These are phyloP conservation scores for Lordiphosa clarofinis DNA, from an alignment of 1,140 invertebrate genomes.

Conservation along the genomic window DNA sequence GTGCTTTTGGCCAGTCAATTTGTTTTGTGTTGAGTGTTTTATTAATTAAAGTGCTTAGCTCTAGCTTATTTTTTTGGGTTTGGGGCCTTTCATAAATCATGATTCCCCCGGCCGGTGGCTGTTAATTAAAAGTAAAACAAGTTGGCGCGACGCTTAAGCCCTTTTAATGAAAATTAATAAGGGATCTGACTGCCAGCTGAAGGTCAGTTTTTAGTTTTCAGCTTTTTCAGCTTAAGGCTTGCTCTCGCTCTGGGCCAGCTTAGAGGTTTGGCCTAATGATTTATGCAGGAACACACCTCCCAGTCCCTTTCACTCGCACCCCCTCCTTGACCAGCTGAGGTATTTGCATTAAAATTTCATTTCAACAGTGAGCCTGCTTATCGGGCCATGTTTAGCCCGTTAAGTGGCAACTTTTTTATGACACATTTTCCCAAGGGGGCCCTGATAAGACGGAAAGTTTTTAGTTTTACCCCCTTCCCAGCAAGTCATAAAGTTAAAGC, in stretches of 20 bases:
- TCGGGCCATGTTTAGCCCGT: constrained; percentile 11
- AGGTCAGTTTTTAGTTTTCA: constrained; percentile 38
- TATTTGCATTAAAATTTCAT: constrained; percentile 73
- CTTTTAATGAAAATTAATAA: constrained; percentile 75
- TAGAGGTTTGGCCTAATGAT: constrained; percentile 49
- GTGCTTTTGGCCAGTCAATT: constrained; percentile 55
- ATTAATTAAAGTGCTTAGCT: constrained; percentile 72
- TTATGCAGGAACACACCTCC: constrained; percentile 55
- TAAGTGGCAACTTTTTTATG: constrained; percentile 50
- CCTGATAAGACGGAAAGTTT: constrained; percentile 52
- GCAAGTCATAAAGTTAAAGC: constrained; percentile 52
- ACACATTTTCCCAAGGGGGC: constrained; percentile 66
- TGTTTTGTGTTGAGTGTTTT: constrained; percentile 70
- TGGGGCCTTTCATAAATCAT: constrained; percentile 15
- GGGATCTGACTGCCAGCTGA: constrained; percentile 19
- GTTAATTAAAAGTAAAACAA: constrained; percentile 64
- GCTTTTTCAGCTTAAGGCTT: background rate
- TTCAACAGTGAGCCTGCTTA: constrained; percentile 18
- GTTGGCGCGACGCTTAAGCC: constrained; percentile 66
- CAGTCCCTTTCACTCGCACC: background rate
- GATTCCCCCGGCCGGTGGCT: constrained; percentile 5
- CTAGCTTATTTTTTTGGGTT: constrained; percentile 15
- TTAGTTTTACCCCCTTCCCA: constrained; percentile 21
- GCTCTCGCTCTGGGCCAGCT: constrained; percentile 28
- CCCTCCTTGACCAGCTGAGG: constrained; percentile 45